Percentiles rank a stretch among this genome's conserved stretches.
Conservation (phyloP, 2,888 invertebrate species). For the Lasioglossum malachurum region DNA sequence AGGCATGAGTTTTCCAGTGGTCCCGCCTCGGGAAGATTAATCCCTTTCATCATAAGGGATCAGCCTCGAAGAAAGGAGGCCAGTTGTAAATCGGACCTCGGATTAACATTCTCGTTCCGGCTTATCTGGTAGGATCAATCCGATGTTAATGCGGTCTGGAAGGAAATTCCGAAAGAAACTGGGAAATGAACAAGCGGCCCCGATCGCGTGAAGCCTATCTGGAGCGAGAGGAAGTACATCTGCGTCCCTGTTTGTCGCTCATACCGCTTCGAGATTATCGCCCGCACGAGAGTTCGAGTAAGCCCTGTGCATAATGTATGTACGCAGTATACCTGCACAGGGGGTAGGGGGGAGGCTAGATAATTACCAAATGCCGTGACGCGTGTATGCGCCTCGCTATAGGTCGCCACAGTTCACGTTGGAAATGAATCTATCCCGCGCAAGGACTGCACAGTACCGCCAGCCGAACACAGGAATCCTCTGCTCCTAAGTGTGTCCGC, state of each 20-base stretch:
- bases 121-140: constrained; percentile 25
- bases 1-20: constrained; percentile 33
- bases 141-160: constrained; percentile 2
- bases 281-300: constrained; percentile 47
- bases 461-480: neutral
- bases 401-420: constrained; percentile 36
- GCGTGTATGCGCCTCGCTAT: constrained; percentile 37
- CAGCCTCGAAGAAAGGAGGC: neutral
- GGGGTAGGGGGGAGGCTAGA: constrained; percentile 27
- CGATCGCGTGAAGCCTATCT: constrained; percentile 42
- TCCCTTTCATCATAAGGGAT: constrained; percentile 9
- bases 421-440: constrained; percentile 60
- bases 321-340: constrained; percentile 34
- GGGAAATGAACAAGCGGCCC: constrained; percentile 20
- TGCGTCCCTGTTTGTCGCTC: constrained; percentile 58
- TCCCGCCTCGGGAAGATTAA: constrained; percentile 29
- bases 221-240: constrained; percentile 37
- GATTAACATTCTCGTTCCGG: constrained; percentile 15
- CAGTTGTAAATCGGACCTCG: neutral
- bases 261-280: constrained; percentile 54
- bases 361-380: constrained; percentile 74
- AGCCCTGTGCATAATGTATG: constrained; percentile 45
- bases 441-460: constrained; percentile 14
- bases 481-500: neutral
- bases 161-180: constrained; percentile 32